A percentile compares a stretch with the other conserved stretches of the same genome.
Evolutionary conservation across 2,797 vertebrate species (phyloP).

Genomic region (Gymnocypris eckloni): DNA sequence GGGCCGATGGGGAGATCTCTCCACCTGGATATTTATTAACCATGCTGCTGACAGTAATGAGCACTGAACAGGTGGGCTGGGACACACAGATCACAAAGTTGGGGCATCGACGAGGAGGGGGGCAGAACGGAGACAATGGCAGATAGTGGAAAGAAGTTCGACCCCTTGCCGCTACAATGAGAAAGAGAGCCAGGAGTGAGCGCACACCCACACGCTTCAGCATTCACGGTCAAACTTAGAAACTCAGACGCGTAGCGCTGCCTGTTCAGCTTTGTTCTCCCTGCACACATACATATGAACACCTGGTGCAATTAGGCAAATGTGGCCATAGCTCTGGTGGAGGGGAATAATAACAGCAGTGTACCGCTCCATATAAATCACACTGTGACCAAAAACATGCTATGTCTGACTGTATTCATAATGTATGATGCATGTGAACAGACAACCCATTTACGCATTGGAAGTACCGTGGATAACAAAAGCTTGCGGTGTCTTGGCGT

Average conservation of each 20-base stretch:
- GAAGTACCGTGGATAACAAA: constrained; percentile 29
- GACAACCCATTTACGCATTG: constrained; percentile 15
- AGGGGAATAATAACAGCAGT: constrained; percentile 55
- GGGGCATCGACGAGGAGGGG: constrained; percentile 35
- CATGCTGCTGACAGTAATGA: constrained; percentile 84
- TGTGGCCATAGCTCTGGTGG: constrained; percentile 45
- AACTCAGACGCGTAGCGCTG: constrained; percentile 49
- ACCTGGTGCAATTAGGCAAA: constrained; percentile 64
- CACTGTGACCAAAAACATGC: constrained; percentile 34
- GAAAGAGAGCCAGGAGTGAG: constrained; percentile 44
- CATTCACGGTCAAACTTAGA: constrained; percentile 51
- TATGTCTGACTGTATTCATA: constrained; percentile 32
- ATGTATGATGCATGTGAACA: constrained; percentile 4
- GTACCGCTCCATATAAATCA: constrained; percentile 28
- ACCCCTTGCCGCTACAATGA: constrained; percentile 65
- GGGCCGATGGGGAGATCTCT: constrained; percentile 77
- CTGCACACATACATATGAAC: constrained; percentile 50
- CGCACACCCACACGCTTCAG: constrained; percentile 47
- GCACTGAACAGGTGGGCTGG: constrained; percentile 83
- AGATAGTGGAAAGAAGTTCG: constrained; percentile 75
- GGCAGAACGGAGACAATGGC: constrained; percentile 58
- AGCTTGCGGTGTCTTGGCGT: constrained; percentile 20
- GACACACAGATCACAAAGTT: constrained; percentile 65
- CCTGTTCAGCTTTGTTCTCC: constrained; percentile 56
- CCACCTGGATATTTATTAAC: constrained; percentile 88